Evolutionary conservation across 2,888 invertebrate species (phyloP), one percentile per base, ranked within the genome.

Genomic region (Phasia obesa): DNA sequence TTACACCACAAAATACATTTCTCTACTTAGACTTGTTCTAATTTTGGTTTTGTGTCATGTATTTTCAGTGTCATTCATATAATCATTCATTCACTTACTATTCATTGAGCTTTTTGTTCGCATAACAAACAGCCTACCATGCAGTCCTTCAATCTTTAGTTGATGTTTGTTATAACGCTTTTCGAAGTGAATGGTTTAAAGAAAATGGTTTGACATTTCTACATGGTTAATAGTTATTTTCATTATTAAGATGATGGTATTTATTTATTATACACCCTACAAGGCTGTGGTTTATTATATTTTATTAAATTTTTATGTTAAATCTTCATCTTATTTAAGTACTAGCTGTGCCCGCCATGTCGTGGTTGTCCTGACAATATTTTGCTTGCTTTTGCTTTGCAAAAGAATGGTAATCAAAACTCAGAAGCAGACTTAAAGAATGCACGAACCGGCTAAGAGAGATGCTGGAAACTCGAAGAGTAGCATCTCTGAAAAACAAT

Each of bases 31-130:
- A 31, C 25, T 67, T 77, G 81, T 77, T 47, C 57, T 67, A 67
- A 73, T 21, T 70, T 81, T 77, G 81, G 76, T 73, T 73, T 67
- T 67, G 55, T 81, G 60, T 73, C 81, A 81, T 77, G 71, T 55
- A 55, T 25, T 71, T 67, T 59, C 51, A 55, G 65, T 65, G 59
- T 69, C 49, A 31, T 59, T 47, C 19, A 69, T 21, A 44, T 9
- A 57, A 44, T 5, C 19, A 4, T 21, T 49, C 47, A 55, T 17
- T 74, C 25, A 35, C 15, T 76, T 35, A 31, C 27, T 44, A 55
- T 23, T 55, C 60, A 60, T 76, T 64, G 38, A 27, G 31, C 23
- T 9, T 19, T 2, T 27, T 23, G 25, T 38, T n/a, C n/a, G n/a
- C n/a, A n/a, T n/a, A n/a, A n/a, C n/a, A n/a, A n/a, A n/a, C 17